phyloP scores from a whole-genome alignment of 2,797 vertebrate genomes.

The Eulemur mongoz region DNA sequence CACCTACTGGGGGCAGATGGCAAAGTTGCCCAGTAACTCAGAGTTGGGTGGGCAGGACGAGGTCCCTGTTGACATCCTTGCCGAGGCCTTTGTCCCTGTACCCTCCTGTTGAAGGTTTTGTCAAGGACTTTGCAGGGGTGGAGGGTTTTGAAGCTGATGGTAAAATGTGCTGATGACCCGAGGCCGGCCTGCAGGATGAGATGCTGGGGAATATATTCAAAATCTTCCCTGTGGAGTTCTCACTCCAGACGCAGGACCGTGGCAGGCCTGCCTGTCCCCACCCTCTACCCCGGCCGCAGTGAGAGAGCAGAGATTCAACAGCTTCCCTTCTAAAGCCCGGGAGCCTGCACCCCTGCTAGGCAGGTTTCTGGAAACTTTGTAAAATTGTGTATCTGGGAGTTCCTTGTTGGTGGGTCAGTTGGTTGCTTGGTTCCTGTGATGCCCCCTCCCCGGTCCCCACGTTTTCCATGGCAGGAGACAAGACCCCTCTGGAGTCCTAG shows the following conservation, averaged over 20 bases:
- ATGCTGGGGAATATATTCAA: background rate
- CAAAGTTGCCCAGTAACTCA: background rate
- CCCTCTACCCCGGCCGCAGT: no score
- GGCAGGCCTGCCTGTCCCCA: fast-evolving
- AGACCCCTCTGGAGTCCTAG: background rate
- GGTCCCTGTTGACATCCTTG: background rate
- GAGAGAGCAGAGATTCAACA: background rate
- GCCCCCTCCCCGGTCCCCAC: background rate
- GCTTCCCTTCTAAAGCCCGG: background rate
- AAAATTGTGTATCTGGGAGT: background rate
- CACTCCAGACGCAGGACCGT: background rate
- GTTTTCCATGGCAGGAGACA: background rate
- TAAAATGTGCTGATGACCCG: background rate
- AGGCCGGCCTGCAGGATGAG: background rate
- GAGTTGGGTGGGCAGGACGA: background rate
- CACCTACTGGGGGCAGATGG: background rate
- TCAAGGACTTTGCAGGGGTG: background rate
- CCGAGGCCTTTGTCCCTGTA: background rate
- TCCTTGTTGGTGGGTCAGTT: background rate
- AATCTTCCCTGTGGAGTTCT: background rate
- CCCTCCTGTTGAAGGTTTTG: background rate
- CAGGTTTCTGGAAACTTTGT: background rate
- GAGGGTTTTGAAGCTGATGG: background rate
- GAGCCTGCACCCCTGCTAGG: background rate
- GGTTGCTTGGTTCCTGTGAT: background rate